Base-by-base conservation (phyloP, 2,888 invertebrate species). In the Cerastoderma edule region DNA sequence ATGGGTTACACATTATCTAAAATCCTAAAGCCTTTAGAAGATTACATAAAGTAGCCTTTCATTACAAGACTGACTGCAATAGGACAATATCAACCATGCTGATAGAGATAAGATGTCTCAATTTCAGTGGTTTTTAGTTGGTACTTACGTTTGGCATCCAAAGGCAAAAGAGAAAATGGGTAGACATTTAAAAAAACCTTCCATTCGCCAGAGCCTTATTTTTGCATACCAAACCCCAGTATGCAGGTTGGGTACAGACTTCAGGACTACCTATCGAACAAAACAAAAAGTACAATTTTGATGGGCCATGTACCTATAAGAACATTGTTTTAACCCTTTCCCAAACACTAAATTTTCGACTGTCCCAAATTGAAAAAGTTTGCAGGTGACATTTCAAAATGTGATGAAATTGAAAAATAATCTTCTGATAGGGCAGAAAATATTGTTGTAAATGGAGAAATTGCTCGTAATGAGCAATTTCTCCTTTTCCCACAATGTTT, bases 81-180 rank as follows among this genome's bases (percentile, higher is more conserved):
- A n/a, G n/a, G n/a, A n/a, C n/a, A n/a, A n/a, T n/a, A n/a, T n/a
- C n/a, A n/a, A n/a, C n/a, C 39, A 39, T 8, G 39, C 10, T 8
- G 8, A 13, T 39, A 39, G 8, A 39, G 8, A 39, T 8, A 13
- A 16, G 39, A 39, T 13, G 16, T 39, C 8, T 39, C 16, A 39
- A 13, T 39, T 8, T 16, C 8, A 39, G 8, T 39, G 16, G 10
- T 3, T 50, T 10, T 50, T 30, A 28, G 13, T 13, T 46, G n/a
- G n/a, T 39, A 94, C 95, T 95, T 93, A 97, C 95, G 98, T 98
- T 94, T 99, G 99, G 93, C 99, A 99, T 82, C 97, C 98, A 69
- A 99, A 94, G 0, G 99, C 98, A 96, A 99, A 97, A 16, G 98
- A 96, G 93, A 99, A 97, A 86, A 99, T 99, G 0, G 99, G 99